Evolutionary conservation across 2,113 vertebrate species (phyloP).

Genomic region (Colius striatus): DNA sequence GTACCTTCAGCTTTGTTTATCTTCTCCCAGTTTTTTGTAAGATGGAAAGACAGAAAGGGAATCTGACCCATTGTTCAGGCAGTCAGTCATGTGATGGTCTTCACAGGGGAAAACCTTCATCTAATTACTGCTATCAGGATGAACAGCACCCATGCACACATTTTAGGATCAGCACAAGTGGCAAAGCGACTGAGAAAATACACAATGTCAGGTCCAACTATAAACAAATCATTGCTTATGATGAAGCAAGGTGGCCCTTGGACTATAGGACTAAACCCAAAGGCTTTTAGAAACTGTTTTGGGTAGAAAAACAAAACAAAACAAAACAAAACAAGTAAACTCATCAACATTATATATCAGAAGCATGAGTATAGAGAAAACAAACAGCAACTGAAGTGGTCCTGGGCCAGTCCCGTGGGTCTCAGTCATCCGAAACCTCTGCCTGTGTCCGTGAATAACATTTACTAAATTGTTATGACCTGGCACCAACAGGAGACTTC

Average conservation of each 20-base stretch:
- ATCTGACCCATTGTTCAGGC: not conserved
- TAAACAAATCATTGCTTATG: not conserved
- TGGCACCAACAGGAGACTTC: not conserved
- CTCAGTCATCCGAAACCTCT: not conserved
- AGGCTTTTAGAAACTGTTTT: not conserved
- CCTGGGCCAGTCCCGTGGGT: not conserved
- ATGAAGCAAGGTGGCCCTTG: not conserved
- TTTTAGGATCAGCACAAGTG: not conserved
- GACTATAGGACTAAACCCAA: not conserved
- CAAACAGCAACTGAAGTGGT: not conserved
- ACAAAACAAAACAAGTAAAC: not conserved
- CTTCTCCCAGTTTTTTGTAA: not conserved
- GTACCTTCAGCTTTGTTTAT: not conserved
- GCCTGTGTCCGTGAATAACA: not conserved
- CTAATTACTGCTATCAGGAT: not conserved
- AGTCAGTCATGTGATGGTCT: rapidly evolving
- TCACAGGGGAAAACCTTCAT: not conserved
- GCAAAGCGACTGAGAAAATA: not conserved
- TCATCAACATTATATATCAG: not conserved
- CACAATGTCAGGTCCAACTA: not conserved
- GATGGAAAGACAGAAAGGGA: not conserved
- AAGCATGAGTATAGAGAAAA: not conserved
- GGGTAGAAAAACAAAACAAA: not conserved
- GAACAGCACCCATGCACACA: not conserved
- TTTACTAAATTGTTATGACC: not conserved